phyloP scores from a whole-genome alignment of 2,797 vertebrate genomes.

The Anniella stebbinsi region DNA sequence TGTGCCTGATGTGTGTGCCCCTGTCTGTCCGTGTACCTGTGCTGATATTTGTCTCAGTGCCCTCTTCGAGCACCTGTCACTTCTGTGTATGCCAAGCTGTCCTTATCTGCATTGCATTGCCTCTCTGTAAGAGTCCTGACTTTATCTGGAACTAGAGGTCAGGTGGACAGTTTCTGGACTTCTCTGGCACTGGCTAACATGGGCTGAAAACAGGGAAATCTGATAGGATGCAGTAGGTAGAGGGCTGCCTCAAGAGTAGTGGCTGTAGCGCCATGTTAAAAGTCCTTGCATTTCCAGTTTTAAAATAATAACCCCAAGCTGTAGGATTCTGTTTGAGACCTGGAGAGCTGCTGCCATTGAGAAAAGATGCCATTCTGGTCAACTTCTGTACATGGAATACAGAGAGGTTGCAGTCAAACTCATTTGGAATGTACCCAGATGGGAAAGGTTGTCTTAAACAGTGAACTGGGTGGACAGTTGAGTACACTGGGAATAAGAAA shows the following conservation, averaged over 20 bases:
- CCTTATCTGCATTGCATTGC: neutral
- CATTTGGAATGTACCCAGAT: no score
- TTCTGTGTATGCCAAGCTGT: neutral
- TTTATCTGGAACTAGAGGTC: neutral
- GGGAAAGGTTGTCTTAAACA: no score
- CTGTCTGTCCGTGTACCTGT: neutral
- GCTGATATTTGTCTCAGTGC: neutral
- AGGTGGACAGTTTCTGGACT: neutral
- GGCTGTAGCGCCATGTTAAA: neutral
- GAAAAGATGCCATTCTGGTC: neutral
- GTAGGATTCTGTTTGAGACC: neutral
- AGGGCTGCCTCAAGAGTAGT: neutral
- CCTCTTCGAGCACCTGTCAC: neutral
- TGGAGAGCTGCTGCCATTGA: neutral
- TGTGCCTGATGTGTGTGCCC: neutral
- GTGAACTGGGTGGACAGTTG: no score
- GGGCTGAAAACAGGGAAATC: neutral
- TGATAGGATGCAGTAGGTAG: neutral
- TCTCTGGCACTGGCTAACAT: neutral
- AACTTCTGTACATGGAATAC: no score
- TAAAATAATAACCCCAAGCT: neutral
- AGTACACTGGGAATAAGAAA: no score
- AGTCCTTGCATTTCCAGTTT: neutral
- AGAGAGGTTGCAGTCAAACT: no score
- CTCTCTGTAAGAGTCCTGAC: neutral